Conservation (phyloP, 1,140 invertebrate genomes). For the Aphidius ervi region DNA sequence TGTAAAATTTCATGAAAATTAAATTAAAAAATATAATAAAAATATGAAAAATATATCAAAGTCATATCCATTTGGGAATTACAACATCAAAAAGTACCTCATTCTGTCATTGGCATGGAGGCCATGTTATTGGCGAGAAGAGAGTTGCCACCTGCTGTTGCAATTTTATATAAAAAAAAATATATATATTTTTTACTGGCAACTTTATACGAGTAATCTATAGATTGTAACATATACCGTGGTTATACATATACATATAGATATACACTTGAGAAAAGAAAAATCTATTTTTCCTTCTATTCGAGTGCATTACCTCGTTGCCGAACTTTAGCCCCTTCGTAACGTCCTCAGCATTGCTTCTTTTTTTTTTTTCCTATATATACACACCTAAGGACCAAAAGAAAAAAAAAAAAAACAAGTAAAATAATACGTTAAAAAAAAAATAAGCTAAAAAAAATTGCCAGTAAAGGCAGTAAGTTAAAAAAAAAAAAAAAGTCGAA, state of each 20-base stretch:
- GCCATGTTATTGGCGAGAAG: no score
- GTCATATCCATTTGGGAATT: background rate
- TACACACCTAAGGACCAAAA: background rate
- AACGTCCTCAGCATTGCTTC: slow-evolving; percentile 1
- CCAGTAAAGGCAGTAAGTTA: background rate
- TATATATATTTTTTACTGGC: no score
- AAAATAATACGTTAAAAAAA: slow-evolving; percentile 1
- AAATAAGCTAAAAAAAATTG: background rate
- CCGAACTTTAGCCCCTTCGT: slow-evolving; percentile 8
- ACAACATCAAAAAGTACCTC: slow-evolving; percentile 1
- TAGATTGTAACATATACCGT: background rate
- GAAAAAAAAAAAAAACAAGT: background rate
- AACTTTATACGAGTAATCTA: no score
- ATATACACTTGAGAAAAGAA: slow-evolving; percentile 10
- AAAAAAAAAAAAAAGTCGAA: background rate
- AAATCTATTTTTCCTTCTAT: slow-evolving; percentile 12
- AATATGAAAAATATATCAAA: background rate
- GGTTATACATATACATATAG: background rate
- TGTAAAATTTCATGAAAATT: no score
- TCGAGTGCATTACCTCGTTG: slow-evolving; percentile 14
- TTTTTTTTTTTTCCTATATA: background rate
- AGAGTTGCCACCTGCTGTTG: no score
- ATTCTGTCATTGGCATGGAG: background rate
- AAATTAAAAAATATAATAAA: background rate
- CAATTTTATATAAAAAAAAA: no score